Percentiles rank a stretch among this genome's conserved stretches.
These are phyloP conservation scores for Coregonus clupeaformis DNA, from an alignment of 2,113 vertebrate genomes.

Conservation along the genomic window DNA sequence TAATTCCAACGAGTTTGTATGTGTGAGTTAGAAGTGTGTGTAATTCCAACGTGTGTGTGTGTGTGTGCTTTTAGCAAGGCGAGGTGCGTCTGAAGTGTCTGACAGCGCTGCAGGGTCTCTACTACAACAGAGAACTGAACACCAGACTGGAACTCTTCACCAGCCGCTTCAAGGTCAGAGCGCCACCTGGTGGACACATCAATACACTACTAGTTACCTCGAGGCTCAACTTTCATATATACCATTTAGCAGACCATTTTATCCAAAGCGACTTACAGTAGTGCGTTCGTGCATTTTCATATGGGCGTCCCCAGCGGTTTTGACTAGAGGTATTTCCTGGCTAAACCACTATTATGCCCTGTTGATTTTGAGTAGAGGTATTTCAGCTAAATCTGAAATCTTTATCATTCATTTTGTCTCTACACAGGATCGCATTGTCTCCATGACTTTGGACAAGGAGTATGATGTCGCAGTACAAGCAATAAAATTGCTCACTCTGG, in stretches of 20 bases:
- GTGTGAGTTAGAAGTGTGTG: not conserved
- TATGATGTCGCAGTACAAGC: conserved; percentile 99
- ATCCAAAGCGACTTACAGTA: too few relatives aligned
- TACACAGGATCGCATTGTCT: conserved; percentile 92
- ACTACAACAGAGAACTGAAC: conserved; percentile 98
- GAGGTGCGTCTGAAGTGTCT: conserved; percentile 98
- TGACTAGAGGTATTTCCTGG: too few relatives aligned
- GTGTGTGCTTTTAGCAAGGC: conserved; percentile 90
- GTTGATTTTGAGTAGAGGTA: too few relatives aligned
- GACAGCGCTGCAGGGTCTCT: conserved; percentile 96
- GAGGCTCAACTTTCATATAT: too few relatives aligned
- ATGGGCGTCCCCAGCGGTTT: too few relatives aligned
- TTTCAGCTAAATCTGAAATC: too few relatives aligned
- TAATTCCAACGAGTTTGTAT: not conserved
- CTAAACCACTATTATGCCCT: too few relatives aligned
- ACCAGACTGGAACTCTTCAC: conserved; percentile 98
- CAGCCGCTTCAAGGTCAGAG: conserved; percentile 95
- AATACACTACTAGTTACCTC: not conserved
- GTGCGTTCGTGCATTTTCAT: too few relatives aligned
- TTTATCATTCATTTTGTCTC: too few relatives aligned
- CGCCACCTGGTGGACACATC: conserved; percentile 59
- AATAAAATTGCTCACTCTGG: conserved; percentile 97
- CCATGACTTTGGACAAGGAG: conserved; percentile 99
- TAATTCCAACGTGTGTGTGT: conserved; percentile 24
- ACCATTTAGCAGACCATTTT: too few relatives aligned